Evolutionary conservation across 2,113 vertebrate genomes (phyloP).

Genomic region (Microcebus murinus): DNA sequence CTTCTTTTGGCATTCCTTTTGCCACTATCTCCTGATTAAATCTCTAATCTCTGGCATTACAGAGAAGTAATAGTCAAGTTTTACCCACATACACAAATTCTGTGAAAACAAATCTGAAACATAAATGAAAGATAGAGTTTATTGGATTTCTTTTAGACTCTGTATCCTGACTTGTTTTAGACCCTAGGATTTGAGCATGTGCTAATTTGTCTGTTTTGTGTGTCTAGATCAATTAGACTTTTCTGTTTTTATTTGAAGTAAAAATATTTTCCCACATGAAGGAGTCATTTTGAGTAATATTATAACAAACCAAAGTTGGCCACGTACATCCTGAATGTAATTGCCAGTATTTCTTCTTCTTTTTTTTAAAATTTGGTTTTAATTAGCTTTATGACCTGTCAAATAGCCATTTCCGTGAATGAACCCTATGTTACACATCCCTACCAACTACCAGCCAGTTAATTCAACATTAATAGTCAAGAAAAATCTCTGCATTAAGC

Average conservation of each 20-base stretch:
- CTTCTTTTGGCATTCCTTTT: background rate
- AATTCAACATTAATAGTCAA: background rate
- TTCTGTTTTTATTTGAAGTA: conserved; percentile 70
- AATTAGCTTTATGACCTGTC: conserved; percentile 70
- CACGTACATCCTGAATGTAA: conserved; percentile 32
- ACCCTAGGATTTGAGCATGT: conserved; percentile 28
- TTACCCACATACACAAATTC: background rate
- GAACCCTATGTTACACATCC: background rate
- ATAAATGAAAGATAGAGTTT: conserved; percentile 32
- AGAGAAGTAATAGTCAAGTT: background rate
- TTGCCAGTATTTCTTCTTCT: conserved; percentile 43
- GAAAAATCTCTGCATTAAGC: conserved; percentile 44
- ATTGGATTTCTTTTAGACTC: conserved; percentile 40
- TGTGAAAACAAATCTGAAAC: conserved; percentile 27
- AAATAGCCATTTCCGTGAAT: conserved; percentile 65
- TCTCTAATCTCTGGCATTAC: background rate
- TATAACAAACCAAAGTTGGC: conserved; percentile 58
- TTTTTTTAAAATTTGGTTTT: conserved; percentile 63
- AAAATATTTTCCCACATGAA: conserved; percentile 71
- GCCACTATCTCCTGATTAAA: background rate
- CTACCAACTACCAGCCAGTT: conserved; percentile 16
- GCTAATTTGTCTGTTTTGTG: conserved; percentile 69
- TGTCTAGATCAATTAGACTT: conserved; percentile 62
- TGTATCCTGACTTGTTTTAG: conserved; percentile 38
- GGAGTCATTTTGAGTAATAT: conserved; percentile 68